These are phyloP conservation scores for Apostichopus japonicus DNA, from an alignment of 35 echinoderm and acorn worm genomes.

Conservation along the genomic window DNA sequence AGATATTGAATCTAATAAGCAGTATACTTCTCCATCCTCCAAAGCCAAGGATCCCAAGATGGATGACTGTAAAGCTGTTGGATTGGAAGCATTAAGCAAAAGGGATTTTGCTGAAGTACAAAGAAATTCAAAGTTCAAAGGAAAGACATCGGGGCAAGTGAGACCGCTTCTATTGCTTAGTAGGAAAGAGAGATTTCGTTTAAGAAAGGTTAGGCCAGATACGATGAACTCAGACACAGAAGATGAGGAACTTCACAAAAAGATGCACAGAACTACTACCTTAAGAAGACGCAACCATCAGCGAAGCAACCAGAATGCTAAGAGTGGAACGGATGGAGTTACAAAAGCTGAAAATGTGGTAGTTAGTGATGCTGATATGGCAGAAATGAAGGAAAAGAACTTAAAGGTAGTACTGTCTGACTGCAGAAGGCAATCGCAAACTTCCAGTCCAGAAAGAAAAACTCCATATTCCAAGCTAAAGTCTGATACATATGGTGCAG, in stretches of 20 bases:
- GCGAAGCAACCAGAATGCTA: not conserved
- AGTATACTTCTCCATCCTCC: too few relatives aligned
- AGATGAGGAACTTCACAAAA: not conserved
- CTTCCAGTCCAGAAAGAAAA: not conserved
- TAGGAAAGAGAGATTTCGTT: not conserved
- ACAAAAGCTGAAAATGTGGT: not conserved
- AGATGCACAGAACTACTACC: not conserved
- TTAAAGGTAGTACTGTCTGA: constrained; percentile 13
- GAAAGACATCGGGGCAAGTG: too few relatives aligned
- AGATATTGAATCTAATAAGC: too few relatives aligned
- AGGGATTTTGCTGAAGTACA: too few relatives aligned
- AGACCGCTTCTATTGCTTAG: not conserved
- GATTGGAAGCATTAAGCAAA: too few relatives aligned
- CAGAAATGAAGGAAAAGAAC: not conserved
- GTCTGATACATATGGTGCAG: not conserved
- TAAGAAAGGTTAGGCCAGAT: not conserved
- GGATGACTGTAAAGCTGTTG: too few relatives aligned
- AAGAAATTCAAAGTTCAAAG: too few relatives aligned
- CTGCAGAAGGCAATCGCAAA: not conserved
- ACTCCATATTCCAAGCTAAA: not conserved
- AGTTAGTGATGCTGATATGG: not conserved
- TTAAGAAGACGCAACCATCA: not conserved
- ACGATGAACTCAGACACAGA: not conserved
- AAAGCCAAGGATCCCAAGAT: too few relatives aligned
- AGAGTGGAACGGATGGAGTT: not conserved